Evolutionary conservation across 2,797 vertebrate genomes (phyloP).

Genomic region (Crenichthys baileyi): DNA sequence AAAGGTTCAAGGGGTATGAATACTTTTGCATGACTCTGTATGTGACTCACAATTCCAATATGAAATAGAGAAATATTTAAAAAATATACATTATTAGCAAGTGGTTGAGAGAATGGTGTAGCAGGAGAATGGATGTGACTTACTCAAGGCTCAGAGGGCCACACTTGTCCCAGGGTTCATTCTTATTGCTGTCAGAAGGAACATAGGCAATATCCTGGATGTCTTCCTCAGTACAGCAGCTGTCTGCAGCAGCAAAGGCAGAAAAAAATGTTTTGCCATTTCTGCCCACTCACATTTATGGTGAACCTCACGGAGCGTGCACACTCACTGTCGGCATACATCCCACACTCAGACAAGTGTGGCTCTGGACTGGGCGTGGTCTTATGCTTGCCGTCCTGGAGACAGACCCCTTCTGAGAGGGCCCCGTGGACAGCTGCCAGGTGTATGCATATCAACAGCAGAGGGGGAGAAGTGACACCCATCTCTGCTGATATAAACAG

Average conservation of each 20-base stretch:
- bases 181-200: conserved; percentile 60
- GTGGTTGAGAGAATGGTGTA: not conserved
- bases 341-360: conserved; percentile 74
- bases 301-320: too few relatives aligned
- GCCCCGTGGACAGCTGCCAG: conserved; percentile 53
- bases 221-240: conserved; percentile 76
- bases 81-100: not conserved
- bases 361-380: conserved; percentile 75
- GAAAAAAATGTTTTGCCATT: not conserved
- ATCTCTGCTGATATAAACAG: conserved; percentile 62
- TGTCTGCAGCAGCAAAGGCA: conserved; percentile 62
- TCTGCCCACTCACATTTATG: conserved; percentile 9
- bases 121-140: conserved; percentile 30
- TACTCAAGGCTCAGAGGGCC: conserved; percentile 75
- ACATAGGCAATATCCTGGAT: conserved; percentile 70
- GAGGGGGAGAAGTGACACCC: conserved; percentile 51
- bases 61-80: not conserved
- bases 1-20: not conserved
- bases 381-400: conserved; percentile 82
- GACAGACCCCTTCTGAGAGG: conserved; percentile 74
- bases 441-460: conserved; percentile 57
- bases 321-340: conserved; percentile 82
- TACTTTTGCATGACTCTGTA: not conserved
- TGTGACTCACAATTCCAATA: not conserved
- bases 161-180: conserved; percentile 80